These are phyloP conservation scores for Microcebus griseorufus DNA, from an alignment of 2,113 vertebrate species.

Conservation along the genomic window DNA sequence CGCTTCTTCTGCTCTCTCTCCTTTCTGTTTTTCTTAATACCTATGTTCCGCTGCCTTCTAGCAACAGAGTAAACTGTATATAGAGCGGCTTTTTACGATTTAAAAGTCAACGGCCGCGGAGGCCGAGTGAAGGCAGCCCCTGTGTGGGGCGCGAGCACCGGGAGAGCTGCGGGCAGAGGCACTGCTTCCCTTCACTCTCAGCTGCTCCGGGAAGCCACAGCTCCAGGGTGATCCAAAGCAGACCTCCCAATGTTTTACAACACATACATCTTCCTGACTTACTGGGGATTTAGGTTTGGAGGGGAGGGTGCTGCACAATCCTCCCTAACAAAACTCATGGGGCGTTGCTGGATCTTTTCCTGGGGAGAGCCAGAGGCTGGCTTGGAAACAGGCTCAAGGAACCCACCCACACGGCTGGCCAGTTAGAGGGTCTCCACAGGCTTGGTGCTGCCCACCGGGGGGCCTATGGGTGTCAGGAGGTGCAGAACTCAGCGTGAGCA, in stretches of 20 bases:
- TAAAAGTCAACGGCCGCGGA: conserved; percentile 88
- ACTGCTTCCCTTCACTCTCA: conserved; percentile 80
- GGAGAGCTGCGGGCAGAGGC: conserved; percentile 68
- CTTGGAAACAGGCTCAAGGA: neutral
- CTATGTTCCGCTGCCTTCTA: conserved; percentile 84
- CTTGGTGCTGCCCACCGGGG: fast-evolving
- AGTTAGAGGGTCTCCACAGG: neutral
- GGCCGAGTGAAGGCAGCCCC: conserved; percentile 78
- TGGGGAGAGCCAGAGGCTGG: conserved; percentile 24
- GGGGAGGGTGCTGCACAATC: conserved; percentile 46
- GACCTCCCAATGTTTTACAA: conserved; percentile 83
- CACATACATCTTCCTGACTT: conserved; percentile 83
- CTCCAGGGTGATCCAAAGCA: conserved; percentile 86
- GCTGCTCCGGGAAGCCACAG: conserved; percentile 80
- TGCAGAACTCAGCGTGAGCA: neutral
- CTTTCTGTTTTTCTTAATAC: conserved; percentile 67
- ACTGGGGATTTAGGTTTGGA: conserved; percentile 71
- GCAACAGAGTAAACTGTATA: conserved; percentile 84
- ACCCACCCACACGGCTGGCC: neutral
- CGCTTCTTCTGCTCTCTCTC: conserved; percentile 74
- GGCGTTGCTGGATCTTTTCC: conserved; percentile 66
- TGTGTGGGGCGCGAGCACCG: conserved; percentile 76
- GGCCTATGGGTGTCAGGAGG: neutral
- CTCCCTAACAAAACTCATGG: conserved; percentile 68
- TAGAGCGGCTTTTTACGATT: conserved; percentile 87